A percentile compares a stretch with the other conserved stretches of the same genome.
phyloP scores from a whole-genome alignment of 2,797 vertebrate species.

The Lerista edwardsae region DNA sequence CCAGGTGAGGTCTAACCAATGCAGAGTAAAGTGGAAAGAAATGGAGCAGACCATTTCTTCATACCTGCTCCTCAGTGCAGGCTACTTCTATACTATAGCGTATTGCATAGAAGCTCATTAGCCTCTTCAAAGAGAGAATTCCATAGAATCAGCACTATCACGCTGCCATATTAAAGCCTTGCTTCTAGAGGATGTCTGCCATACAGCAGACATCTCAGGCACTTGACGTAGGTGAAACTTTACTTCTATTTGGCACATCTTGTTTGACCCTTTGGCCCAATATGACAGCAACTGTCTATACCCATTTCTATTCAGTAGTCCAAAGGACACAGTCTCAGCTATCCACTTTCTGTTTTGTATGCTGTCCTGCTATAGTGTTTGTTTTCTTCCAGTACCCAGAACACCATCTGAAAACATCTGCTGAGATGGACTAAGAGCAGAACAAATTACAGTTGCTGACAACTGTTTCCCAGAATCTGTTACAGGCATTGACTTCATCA shows the following conservation, averaged over 20 bases:
- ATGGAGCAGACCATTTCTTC: too few relatives aligned
- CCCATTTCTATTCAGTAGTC: background rate
- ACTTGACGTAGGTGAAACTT: too few relatives aligned
- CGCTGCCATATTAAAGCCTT: too few relatives aligned
- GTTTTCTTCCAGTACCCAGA: background rate
- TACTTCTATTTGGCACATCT: background rate
- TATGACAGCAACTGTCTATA: background rate
- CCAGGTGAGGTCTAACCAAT: too few relatives aligned
- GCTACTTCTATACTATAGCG: too few relatives aligned
- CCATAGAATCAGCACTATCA: too few relatives aligned
- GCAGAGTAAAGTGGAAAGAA: too few relatives aligned
- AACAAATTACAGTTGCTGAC: slow-evolving; percentile 36
- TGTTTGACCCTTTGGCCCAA: background rate
- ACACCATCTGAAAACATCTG: background rate
- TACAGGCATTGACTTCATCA: background rate
- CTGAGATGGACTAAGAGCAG: slow-evolving; percentile 10
- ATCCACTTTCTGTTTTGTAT: background rate
- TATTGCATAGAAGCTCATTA: too few relatives aligned
- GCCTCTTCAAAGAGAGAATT: too few relatives aligned
- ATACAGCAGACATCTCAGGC: too few relatives aligned
- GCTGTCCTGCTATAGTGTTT: background rate
- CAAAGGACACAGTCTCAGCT: background rate
- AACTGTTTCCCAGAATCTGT: slow-evolving; percentile 24
- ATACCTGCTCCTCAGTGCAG: too few relatives aligned
- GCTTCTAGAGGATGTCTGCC: too few relatives aligned